phyloP scores from a whole-genome alignment of 2,888 invertebrate species.

The Eledone cirrhosa region DNA sequence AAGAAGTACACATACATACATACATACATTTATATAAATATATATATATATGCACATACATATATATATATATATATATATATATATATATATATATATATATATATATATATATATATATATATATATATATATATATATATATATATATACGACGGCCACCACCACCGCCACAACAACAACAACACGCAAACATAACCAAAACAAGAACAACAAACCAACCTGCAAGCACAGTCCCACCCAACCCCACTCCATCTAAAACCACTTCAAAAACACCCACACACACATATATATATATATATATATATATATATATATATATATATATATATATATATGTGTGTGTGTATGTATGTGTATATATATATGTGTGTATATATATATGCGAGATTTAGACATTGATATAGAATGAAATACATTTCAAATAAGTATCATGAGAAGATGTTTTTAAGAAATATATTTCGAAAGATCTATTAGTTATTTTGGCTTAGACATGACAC shows the following conservation, averaged over 20 bases:
- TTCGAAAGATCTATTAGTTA: too few relatives aligned
- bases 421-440: too few relatives aligned
- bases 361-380: neutral
- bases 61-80: constrained; percentile 25
- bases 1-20: neutral
- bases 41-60: constrained; percentile 4
- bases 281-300: neutral
- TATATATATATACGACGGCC: neutral
- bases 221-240: too few relatives aligned
- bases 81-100: neutral
- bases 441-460: too few relatives aligned
- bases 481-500: too few relatives aligned
- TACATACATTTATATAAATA: constrained; percentile 20
- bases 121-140: neutral
- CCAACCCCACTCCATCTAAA: neutral
- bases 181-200: neutral
- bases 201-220: too few relatives aligned
- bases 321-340: neutral
- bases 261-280: neutral
- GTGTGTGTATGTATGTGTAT: neutral
- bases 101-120: constrained; percentile 15
- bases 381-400: neutral
- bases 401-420: neutral
- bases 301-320: neutral
- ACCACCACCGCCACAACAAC: neutral